Base-by-base conservation (phyloP, 2,888 invertebrate species). In the Oligia fasciuncula region DNA sequence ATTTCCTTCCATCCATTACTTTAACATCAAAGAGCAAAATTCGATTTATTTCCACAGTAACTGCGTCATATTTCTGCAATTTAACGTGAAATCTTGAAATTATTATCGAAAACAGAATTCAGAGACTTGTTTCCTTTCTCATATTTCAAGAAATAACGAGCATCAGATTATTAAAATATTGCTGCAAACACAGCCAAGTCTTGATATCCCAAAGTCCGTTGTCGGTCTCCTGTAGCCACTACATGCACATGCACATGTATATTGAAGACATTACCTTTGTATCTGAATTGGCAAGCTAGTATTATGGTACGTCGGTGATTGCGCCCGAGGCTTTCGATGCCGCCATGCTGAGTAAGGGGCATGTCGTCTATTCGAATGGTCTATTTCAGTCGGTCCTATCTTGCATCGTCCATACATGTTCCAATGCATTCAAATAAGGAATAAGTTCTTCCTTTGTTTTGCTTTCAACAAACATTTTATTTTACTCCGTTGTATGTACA, bases 231-330 rank as follows among this genome's bases (percentile, higher is more conserved):
- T 49, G 51, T 78, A 76, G 67, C 76, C 66, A 63, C 69, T 69
- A 57, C 49, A 79, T 84, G 76, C 73, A 57, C 49, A 79, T 84
- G 76, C 73, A 73, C 70, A 70, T 62, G 40, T 79, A 79, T 78
- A 57, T 80, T 57, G 78, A 71, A 84, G 75, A 73, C 69, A 83
- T 85, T 87, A 85, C 87, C 82, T 85, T 86, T 80, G 85, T 87
- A 83, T 83, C 83, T 74, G 82, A 81, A 87, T 85, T 83, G 87
- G 81, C 85, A 81, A 80, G 81, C 81, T 75, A 67, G 86, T 80
- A 88, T 86, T 86, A 85, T 85, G 84, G 85, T 76, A 83, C 85
- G 77, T 81, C 83, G 79, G 85, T 90, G 91, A 91, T 91, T 90
- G 89, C 81, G 85, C 89, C 89, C 86, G 84, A 77, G 86, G 92